Evolutionary conservation across 2,797 vertebrate species (phyloP), one percentile per base, ranked within the genome.

Genomic region (Percopsis omiscomaycus): DNA sequence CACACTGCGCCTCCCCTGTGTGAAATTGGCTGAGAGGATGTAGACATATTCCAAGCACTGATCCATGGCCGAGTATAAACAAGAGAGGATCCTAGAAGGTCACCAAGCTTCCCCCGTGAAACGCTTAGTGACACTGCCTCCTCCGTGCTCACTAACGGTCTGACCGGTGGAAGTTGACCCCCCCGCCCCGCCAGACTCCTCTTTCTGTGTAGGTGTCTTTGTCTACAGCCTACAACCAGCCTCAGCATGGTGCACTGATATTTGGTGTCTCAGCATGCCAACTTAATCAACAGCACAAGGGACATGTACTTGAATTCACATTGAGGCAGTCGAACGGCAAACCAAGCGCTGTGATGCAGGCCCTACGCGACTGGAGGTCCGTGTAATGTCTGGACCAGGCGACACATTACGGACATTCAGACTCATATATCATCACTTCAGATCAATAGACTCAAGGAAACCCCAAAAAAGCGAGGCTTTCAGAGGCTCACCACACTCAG

Each of bases 31-130:
- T 92, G 91, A 92, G 89, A 92, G 91, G 89, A 93, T 93, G 92
- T 93, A 93, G 93, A 94, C 92, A 89, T 93, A 93, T 94, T 94
- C 92, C 86, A 87, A 85, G 88, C 92, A 84, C 88, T 93, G 92
- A 94, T 93, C 93, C 93, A 93, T 93, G 87, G 90, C 89, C 75
- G 80, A 84, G 90, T 87, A 91, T 93, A 93, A 93, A 92, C 91
- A 92, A 91, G 81, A 90, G 85, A 88, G 84, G 85, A 89, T 87
- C 87, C 87, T 75, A 84, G 87, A 91, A 91, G 92, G 91, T 92
- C 90, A 92, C 84, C 84, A 88, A 85, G 86, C 86, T 84, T 83
- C 73, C 87, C 73, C 87, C 75, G 85, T 84, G 88, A 88, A 92
- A 89, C 89, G 81, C 84, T 88, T 88, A 90, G 87, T 89, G 89